A percentile compares a stretch with the other conserved stretches of the same genome.
Conservation (phyloP, 2,888 invertebrate genomes). For the Phengaris arion region DNA sequence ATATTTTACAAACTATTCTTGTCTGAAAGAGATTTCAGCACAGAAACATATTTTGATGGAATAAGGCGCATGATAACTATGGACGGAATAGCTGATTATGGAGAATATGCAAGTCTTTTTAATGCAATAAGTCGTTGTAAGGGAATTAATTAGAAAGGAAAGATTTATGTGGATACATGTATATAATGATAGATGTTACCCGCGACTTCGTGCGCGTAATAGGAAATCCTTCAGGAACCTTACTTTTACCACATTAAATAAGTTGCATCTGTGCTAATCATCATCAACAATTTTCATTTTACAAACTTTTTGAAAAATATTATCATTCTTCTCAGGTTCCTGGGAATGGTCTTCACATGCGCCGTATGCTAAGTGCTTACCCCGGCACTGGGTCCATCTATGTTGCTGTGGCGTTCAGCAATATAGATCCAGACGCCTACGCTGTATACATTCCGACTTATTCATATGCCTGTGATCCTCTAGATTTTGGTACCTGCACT, state of each 20-base stretch:
- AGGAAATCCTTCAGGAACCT: no score
- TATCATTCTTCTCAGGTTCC: constrained; percentile 47
- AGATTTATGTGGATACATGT: no score
- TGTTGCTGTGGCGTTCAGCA: constrained; percentile 71
- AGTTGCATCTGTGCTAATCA: no score
- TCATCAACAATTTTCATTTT: background rate
- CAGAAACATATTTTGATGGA: constrained; percentile 79
- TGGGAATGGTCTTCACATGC: constrained; percentile 46
- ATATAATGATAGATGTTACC: no score
- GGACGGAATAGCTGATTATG: constrained; percentile 72
- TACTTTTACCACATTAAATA: no score
- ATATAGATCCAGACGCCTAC: constrained; percentile 57
- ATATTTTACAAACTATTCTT: constrained; percentile 82
- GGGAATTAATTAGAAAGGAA: background rate
- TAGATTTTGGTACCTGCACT: constrained; percentile 69
- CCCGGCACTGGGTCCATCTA: constrained; percentile 81
- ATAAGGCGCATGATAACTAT: constrained; percentile 82
- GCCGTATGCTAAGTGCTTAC: constrained; percentile 80
- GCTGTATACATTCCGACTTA: constrained; percentile 84
- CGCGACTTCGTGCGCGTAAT: no score
- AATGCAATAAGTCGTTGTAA: background rate
- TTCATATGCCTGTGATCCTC: constrained; percentile 82
- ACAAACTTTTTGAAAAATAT: background rate
- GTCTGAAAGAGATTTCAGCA: constrained; percentile 73
- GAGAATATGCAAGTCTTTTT: constrained; percentile 68